These are phyloP conservation scores for Pterostichus niger DNA, from an alignment of 2,888 invertebrate genomes.

Conservation along the genomic window DNA sequence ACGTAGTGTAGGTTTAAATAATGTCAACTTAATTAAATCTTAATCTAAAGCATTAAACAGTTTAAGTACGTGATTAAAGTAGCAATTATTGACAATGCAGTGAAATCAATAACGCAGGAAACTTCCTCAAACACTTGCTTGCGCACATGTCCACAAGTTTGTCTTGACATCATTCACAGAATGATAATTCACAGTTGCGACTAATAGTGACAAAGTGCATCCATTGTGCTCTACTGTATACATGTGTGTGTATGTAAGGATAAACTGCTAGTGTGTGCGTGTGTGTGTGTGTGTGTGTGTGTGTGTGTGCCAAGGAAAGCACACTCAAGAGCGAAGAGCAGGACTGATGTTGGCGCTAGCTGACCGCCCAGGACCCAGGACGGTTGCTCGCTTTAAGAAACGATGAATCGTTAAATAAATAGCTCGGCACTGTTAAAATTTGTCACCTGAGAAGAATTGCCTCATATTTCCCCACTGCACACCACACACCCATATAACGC, in stretches of 20 bases:
- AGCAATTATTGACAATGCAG: not conserved
- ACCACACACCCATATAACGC: constrained; percentile 20
- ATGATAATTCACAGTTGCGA: too few relatives aligned
- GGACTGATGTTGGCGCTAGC: not conserved
- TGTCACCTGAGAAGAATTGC: constrained; percentile 45
- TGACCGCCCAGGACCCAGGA: not conserved
- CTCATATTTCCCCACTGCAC: constrained; percentile 41
- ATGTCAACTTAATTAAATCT: too few relatives aligned
- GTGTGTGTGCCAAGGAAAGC: not conserved
- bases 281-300: not conserved
- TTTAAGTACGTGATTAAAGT: too few relatives aligned
- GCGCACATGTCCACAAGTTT: too few relatives aligned
- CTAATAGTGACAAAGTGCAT: constrained; percentile 24
- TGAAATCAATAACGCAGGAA: not conserved
- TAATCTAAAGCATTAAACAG: too few relatives aligned
- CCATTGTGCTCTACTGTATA: not conserved
- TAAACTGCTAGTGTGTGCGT: too few relatives aligned
- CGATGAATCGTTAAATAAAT: constrained; percentile 59
- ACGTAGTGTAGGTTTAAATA: too few relatives aligned
- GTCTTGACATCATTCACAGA: too few relatives aligned
- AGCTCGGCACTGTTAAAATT: constrained; percentile 52
- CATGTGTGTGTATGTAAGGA: too few relatives aligned
- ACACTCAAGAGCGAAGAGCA: not conserved
- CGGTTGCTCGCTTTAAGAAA: constrained; percentile 10
- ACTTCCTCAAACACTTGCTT: too few relatives aligned